Base-by-base conservation (phyloP, 2,113 vertebrate species). In the Anoplopoma fimbria region DNA sequence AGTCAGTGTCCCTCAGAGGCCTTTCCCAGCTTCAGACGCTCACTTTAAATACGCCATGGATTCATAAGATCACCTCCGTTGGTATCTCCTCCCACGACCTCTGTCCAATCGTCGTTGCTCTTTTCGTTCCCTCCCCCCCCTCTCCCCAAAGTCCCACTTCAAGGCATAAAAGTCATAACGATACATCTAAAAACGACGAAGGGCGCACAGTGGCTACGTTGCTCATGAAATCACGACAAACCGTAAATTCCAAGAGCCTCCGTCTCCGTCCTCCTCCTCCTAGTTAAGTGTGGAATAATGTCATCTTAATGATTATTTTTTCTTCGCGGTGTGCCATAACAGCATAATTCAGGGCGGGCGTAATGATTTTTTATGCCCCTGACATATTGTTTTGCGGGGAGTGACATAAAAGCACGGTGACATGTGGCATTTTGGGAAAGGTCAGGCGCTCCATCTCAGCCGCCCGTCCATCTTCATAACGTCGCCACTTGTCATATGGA, bases 351-450 rank as follows among this genome's bases (percentile, higher is more conserved):
- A 97, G 91, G 71, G 87, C 96, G 96, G 95, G 96, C 95, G 96
- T 97, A 98, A 97, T 95, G 96, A 97, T 98, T 98, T 99, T 96
- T 98, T 98, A 98, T 99, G 97, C 95, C 96, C 96, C 94, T 98
- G 97, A 97, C 96, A 97, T 97, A 97, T 97, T 98, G 97, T 98
- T 97, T 97, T 97, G 97, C 96, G 92, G 96, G 95, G 96, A 97
- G 96, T 98, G 97, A 99, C 97, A 97, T 99, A 99, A 99, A 99
- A 97, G 97, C 96, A 96, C 94, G 90, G 95, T 98, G 98, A 98
- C 97, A 98, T 97, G 97, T 99, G 98, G 97, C 98, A 99, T 99
- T 94, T 99, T 98, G 97, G 96, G 96, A 99, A 99, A 99, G 97
- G 98, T 99, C 98, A 98, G 93, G 93, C 95, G 95, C 94, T 95